phyloP scores from a whole-genome alignment of 2,113 vertebrate genomes.

The Muntiacus muntjak region DNA sequence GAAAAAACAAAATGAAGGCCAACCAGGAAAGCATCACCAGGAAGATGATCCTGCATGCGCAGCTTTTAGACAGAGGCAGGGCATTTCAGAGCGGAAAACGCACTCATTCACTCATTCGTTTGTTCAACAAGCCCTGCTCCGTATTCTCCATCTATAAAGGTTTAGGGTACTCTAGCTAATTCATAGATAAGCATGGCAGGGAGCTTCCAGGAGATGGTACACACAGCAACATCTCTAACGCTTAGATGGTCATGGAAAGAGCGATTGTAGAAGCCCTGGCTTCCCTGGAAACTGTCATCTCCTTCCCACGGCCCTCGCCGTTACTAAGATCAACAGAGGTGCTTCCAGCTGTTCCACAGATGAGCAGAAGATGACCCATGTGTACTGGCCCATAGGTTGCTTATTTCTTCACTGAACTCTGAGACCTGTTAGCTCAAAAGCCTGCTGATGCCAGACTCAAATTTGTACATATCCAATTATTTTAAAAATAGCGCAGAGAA shows the following conservation, averaged over 20 bases:
- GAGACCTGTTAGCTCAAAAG: neutral
- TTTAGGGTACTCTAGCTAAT: neutral
- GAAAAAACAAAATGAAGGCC: neutral
- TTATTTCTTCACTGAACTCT: neutral
- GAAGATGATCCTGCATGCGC: neutral
- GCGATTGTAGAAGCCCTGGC: fast-evolving
- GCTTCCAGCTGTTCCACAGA: neutral
- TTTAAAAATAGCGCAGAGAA: neutral
- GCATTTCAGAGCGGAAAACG: neutral
- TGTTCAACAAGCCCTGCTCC: neutral
- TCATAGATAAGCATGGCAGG: neutral
- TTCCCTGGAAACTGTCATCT: neutral
- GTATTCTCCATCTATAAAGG: neutral
- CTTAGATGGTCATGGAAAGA: neutral
- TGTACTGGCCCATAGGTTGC: neutral
- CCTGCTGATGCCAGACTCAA: neutral
- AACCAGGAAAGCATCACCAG: neutral
- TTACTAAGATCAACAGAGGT: neutral
- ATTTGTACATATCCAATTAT: neutral
- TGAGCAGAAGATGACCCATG: neutral
- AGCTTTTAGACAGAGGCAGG: neutral
- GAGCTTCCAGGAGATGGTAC: neutral
- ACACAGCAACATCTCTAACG: neutral
- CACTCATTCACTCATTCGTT: neutral
- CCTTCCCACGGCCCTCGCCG: neutral